phyloP scores from a whole-genome alignment of 1,140 invertebrate genomes.

The Drosophila tristis region DNA sequence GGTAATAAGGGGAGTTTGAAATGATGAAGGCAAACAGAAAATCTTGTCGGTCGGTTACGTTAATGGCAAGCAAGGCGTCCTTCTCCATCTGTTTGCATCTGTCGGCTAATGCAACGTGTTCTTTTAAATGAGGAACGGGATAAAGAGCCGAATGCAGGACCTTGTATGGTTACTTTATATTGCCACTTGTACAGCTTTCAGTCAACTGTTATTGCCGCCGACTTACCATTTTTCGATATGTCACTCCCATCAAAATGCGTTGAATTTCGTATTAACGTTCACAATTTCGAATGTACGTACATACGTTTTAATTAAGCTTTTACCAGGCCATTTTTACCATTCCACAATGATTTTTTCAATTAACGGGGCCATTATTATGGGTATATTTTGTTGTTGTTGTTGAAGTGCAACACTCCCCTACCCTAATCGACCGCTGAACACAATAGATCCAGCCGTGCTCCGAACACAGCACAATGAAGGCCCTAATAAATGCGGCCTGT shows the following conservation, averaged over 20 bases:
- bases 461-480: conserved; percentile 46
- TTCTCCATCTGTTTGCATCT: no score
- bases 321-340: conserved; percentile 5
- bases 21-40: not conserved
- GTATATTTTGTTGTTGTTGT: conserved; percentile 25
- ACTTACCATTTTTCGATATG: conserved; percentile 27
- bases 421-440: conserved; percentile 30
- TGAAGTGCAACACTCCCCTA: conserved; percentile 59
- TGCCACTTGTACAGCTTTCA: not conserved
- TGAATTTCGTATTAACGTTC: conserved; percentile 18
- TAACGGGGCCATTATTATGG: conserved; percentile 43
- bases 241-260: conserved; percentile 28
- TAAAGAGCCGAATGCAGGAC: not conserved
- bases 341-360: conserved; percentile 50
- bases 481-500: conserved; percentile 38
- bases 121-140: no score
- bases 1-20: conserved; percentile 1
- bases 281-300: not conserved
- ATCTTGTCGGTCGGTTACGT: no score
- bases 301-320: conserved; percentile 30
- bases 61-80: no score
- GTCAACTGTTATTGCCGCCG: not conserved
- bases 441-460: conserved; percentile 45
- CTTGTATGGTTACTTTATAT: not conserved
- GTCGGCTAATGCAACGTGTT: no score